Base-by-base conservation (phyloP, 2,113 vertebrate species). In the Pachycephala philippinensis region DNA sequence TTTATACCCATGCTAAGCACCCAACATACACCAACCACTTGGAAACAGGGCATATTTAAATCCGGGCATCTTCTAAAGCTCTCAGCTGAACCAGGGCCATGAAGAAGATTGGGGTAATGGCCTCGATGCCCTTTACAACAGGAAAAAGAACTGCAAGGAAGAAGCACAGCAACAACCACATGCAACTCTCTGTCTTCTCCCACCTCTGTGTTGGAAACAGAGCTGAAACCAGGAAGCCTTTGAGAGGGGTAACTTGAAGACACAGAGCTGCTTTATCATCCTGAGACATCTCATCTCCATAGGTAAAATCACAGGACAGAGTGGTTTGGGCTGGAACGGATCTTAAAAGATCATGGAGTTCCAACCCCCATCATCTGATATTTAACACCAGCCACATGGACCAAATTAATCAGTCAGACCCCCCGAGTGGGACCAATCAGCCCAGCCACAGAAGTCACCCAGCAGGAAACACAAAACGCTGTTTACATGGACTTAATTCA, bases 141-240 rank as follows among this genome's bases (percentile, higher is more conserved):
- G 8, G 19, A 35, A 37, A 64, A 78, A 54, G 26, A 90, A 10
- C 22, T 33, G 8, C 31, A 66, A 31, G 68, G 54, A 68, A 63
- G 16, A 78, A 60, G 42, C 26, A 76, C 11, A 45, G n/a, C 1
- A 0, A 28, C 7, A 85, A 53, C 6, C 31, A 40, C 0, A 13
- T 39, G 23, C 37, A 90, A 27, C 2, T 1, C 7, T 17, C 15
- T 11, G 4, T n/a, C 39, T 57, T 82, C 82, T 81, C 53, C 45
- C 10, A 2, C 7, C 14, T 40, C 37, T 2, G 2, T 15, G 28
- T 20, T 4, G 40, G 24, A 89, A 89, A 89, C 0, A 0, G 23
- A 87, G 44, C 15, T 69, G 40, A 64, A 89, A 59, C 0, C 0
- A 64, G 10, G 28, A 66, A 53, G 5, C 5, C 14, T 71, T 40